Evolutionary conservation across 1,140 invertebrate genomes (phyloP), one percentile per base, ranked within the genome.

Genomic region (Drosophila subpulchrella): DNA sequence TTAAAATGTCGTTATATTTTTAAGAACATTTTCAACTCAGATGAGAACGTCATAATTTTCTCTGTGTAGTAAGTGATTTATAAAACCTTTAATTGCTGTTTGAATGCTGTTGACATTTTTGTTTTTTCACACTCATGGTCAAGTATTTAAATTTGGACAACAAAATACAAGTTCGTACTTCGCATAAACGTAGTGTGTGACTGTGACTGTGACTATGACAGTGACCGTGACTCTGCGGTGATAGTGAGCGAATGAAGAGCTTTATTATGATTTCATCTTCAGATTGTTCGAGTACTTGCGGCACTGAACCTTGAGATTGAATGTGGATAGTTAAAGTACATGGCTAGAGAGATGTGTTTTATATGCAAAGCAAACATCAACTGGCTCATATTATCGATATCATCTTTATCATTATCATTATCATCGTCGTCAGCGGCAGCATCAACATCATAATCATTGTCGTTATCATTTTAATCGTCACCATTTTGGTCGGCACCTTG

Each of bases 221-320:
- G 57, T 55, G 73, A 61, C 60, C 56, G 61, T 15, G 62, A 74
- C 53, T 17, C 53, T n/a, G 53, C 44, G 65, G 63, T 54, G 71
- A 70, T 47, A 50, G 38, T 76, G 67, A 61, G 60, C 76, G 68
- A 54, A 48, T 62, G 78, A 71, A 71, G 65, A 47, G 51, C 67
- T 71, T 75, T 60, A 71, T 61, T 54, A 32, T 81, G 79, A 71
- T 71, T 42, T 58, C 66, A 48, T 71, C 67, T 42, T 71, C 42
- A 71, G 67, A 71, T 71, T 32, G 44, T 32, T 71, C 68, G 65
- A 72, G 66, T 71, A 53, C 13, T 47, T 32, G 54, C 27, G 44
- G 34, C 68, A 71, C 53, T 39, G 44, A 58, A 38, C 65, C 66
- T 36, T 42, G 53, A 34, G 66, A 58, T 71, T 71, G 68, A 58